Evolutionary conservation across 1,140 invertebrate genomes (phyloP).

Genomic region (Neuroterus valhalla): DNA sequence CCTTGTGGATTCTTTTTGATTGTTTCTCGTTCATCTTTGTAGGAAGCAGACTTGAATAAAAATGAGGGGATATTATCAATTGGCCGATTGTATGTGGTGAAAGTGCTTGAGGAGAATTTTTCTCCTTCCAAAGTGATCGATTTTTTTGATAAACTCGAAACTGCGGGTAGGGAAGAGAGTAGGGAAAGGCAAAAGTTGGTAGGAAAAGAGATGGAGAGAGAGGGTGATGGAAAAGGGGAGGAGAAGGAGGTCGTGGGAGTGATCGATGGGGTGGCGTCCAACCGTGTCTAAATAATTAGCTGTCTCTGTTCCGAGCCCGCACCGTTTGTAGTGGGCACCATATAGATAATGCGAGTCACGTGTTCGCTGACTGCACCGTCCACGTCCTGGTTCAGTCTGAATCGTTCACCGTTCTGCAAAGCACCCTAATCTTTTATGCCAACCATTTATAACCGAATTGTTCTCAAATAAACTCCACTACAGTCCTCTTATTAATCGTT

Average conservation of each 20-base stretch:
- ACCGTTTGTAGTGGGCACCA: conserved; percentile 68
- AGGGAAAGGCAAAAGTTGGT: no score
- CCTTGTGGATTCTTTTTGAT: no score
- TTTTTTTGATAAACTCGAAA: neutral
- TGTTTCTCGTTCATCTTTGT: no score
- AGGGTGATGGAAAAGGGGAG: conserved; percentile 30
- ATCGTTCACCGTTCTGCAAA: conserved; percentile 25
- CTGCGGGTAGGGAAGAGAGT: neutral
- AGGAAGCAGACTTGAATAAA: no score
- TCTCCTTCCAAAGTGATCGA: no score
- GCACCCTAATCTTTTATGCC: conserved; percentile 21
- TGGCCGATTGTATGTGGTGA: no score
- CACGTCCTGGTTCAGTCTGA: conserved; percentile 46
- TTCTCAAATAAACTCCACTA: conserved; percentile 1
- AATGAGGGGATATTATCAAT: no score
- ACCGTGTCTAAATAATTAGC: conserved; percentile 76
- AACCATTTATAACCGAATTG: neutral
- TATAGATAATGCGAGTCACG: conserved; percentile 59
- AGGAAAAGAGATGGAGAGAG: conserved; percentile 25
- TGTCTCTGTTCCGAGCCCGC: conserved; percentile 69
- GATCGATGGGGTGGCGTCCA: conserved; percentile 73
- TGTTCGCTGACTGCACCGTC: conserved; percentile 63
- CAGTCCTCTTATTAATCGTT: conserved; percentile 15
- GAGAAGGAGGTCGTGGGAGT: conserved; percentile 52
- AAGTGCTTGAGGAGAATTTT: no score